These are phyloP conservation scores for Peromyscus aztecus DNA, from an alignment of 2,797 vertebrate species.

Conservation along the genomic window DNA sequence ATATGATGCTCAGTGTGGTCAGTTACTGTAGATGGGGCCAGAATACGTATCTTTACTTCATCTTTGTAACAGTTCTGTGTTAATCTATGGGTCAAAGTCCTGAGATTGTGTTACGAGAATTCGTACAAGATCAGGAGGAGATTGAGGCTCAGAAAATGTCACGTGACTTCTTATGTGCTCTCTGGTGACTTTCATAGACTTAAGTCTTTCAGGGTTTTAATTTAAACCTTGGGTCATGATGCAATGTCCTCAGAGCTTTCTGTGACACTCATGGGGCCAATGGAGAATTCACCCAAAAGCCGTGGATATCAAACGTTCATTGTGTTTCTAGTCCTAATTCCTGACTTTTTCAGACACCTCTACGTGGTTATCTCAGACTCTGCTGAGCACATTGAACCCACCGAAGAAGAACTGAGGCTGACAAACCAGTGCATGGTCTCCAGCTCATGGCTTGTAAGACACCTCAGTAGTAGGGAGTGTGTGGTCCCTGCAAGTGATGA, in stretches of 20 bases:
- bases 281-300: fast-evolving
- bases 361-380: neutral
- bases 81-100: neutral
- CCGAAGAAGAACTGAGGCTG: fast-evolving
- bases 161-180: neutral
- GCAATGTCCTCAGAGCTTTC: neutral
- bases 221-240: neutral
- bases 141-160: neutral
- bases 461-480: no score
- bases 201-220: neutral
- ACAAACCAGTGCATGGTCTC: fast-evolving
- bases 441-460: fast-evolving
- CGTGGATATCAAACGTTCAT: neutral
- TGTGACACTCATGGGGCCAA: neutral
- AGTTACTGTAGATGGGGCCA: neutral
- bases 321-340: neutral
- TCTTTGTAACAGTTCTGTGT: neutral
- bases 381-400: fast-evolving
- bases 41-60: neutral
- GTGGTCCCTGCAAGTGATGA: neutral
- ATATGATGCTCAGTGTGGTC: neutral
- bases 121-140: neutral
- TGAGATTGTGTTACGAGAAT: neutral
- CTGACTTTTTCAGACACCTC: neutral
- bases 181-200: neutral